These are phyloP conservation scores for Gallinago undulata DNA, from an alignment of 2,113 vertebrate genomes.

Conservation along the genomic window DNA sequence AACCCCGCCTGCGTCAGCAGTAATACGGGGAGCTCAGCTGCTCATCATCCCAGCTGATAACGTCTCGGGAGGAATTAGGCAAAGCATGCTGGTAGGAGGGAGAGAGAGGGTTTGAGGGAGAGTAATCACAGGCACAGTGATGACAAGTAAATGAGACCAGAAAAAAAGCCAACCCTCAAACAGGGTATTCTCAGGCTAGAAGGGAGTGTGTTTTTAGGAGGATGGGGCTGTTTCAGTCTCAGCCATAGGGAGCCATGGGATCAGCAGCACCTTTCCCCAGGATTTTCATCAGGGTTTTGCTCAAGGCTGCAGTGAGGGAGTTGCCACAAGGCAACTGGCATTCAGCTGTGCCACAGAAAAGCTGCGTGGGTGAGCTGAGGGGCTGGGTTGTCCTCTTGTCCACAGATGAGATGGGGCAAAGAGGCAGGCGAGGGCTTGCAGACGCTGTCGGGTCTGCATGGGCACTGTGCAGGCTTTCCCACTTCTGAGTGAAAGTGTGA, in stretches of 20 bases:
- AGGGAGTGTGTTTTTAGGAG: neutral
- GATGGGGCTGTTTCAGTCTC: neutral
- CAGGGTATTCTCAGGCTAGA: neutral
- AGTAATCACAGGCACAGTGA: conserved; percentile 2
- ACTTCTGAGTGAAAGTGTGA: neutral
- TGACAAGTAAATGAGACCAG: conserved; percentile 18
- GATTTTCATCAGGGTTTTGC: neutral
- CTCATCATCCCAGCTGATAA: conserved; percentile 15
- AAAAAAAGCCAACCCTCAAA: neutral
- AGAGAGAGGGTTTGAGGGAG: conserved; percentile 7
- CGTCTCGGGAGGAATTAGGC: conserved; percentile 40
- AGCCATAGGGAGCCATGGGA: neutral
- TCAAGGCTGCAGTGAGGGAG: neutral
- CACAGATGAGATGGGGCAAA: neutral
- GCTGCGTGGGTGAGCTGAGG: neutral
- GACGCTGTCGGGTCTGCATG: fast-evolving
- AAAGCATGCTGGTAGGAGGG: conserved; percentile 4
- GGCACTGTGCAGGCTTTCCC: fast-evolving
- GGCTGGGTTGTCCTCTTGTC: neutral
- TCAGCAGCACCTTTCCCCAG: neutral
- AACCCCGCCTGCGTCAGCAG: neutral
- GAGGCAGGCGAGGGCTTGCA: neutral
- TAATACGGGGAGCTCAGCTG: conserved; percentile 23
- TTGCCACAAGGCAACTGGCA: neutral
- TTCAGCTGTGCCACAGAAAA: neutral